phyloP scores from a whole-genome alignment of 2,888 invertebrate species.

The Schizotus pectinicornis region DNA sequence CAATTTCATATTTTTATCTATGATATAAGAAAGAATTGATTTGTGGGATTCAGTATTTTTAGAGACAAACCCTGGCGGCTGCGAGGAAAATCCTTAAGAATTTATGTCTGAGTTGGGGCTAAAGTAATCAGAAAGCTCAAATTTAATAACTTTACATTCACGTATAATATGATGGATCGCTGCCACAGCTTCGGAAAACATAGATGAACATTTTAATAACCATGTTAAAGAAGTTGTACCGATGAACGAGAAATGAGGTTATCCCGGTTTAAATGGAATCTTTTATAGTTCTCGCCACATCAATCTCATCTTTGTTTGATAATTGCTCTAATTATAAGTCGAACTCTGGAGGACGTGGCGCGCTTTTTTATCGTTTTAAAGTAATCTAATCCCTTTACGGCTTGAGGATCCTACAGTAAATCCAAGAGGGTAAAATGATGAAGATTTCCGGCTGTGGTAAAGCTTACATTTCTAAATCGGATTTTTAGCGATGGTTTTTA shows the following conservation, averaged over 20 bases:
- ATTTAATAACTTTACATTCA: constrained; percentile 22
- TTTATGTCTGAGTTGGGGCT: background rate
- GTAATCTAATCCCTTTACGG: constrained; percentile 2
- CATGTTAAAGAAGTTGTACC: background rate
- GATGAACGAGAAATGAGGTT: background rate
- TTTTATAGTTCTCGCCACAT: background rate
- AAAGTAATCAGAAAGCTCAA: constrained; percentile 10
- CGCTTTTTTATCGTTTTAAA: background rate
- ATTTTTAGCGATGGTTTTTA: constrained; percentile 7
- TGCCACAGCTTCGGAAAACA: constrained; percentile 7
- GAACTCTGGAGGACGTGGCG: background rate
- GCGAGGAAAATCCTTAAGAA: background rate
- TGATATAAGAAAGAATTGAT: too few species aligned
- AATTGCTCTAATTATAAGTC: constrained; percentile 1
- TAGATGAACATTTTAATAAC: constrained; percentile 17
- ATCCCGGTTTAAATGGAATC: constrained; percentile 1
- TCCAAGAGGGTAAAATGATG: constrained; percentile 2
- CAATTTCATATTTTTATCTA: too few species aligned
- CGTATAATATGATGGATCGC: constrained; percentile 21
- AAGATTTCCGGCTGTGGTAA: constrained; percentile 3
- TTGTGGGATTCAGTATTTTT: background rate
- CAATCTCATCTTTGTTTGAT: background rate
- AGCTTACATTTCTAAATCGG: constrained; percentile 5
- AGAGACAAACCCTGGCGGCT: background rate
- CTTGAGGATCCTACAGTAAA: background rate